Evolutionary conservation across 2,888 invertebrate species (phyloP).

Genomic region (Athalia rosae): DNA sequence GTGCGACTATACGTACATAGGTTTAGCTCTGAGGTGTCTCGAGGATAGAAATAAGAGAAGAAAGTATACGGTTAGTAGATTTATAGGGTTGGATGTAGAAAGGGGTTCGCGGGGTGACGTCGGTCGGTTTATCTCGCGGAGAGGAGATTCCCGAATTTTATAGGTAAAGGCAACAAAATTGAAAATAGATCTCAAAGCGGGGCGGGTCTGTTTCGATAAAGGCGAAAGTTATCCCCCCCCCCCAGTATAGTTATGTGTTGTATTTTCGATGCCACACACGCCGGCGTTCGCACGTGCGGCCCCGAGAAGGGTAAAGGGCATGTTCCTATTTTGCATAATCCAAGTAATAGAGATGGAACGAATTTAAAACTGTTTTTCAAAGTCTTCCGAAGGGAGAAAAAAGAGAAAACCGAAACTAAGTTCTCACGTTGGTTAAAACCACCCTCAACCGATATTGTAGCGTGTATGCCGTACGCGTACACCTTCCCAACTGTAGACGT

Average conservation of each 20-base stretch:
- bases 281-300: too few species aligned
- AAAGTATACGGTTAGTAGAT: conserved; percentile 4
- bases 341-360: not conserved
- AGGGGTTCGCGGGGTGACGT: not conserved
- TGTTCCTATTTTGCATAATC: conserved; percentile 31
- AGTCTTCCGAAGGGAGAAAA: not conserved
- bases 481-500: too few species aligned
- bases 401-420: too few species aligned
- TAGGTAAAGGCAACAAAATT: conserved; percentile 10
- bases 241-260: too few species aligned
- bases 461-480: too few species aligned
- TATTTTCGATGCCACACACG: too few species aligned
- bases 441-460: too few species aligned
- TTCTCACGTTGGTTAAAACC: too few species aligned
- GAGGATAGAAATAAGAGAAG: not conserved
- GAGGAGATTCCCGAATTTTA: not conserved
- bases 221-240: too few species aligned
- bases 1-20: not conserved
- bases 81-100: not conserved
- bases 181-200: conserved; percentile 15
- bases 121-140: not conserved
- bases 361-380: conserved; percentile 2
- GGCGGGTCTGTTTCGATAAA: not conserved
- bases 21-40: conserved; percentile 5
- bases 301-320: not conserved